These are phyloP conservation scores for Drosophila dives DNA, from an alignment of 2,888 invertebrate genomes.

Conservation along the genomic window DNA sequence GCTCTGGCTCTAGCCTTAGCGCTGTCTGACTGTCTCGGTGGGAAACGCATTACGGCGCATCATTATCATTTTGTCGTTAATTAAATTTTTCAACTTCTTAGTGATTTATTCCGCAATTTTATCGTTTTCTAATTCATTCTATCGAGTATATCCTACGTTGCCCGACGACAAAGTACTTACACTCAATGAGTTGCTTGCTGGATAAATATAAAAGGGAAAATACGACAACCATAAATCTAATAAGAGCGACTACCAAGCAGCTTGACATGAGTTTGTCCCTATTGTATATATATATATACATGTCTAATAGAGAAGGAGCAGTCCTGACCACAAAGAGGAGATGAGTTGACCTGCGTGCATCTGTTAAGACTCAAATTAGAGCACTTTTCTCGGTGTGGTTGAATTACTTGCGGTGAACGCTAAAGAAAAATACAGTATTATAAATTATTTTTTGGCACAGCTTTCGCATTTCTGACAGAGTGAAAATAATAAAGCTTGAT, in stretches of 20 bases:
- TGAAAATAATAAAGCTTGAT: not conserved
- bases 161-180: slow-evolving; percentile 28
- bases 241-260: slow-evolving; percentile 35
- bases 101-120: slow-evolving; percentile 77
- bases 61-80: slow-evolving; percentile 81
- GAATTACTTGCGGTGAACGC: slow-evolving; percentile 36
- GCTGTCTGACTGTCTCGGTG: slow-evolving; percentile 34
- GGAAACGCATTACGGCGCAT: slow-evolving; percentile 67
- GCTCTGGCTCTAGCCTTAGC: not conserved
- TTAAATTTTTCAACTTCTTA: slow-evolving; percentile 77
- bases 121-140: slow-evolving; percentile 77
- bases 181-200: slow-evolving; percentile 63
- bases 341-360: slow-evolving; percentile 49
- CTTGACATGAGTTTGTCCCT: slow-evolving; percentile 22
- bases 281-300: slow-evolving; percentile 4
- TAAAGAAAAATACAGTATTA: slow-evolving; percentile 1
- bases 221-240: slow-evolving; percentile 51
- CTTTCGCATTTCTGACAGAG: not conserved
- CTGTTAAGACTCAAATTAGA: slow-evolving; percentile 64
- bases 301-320: slow-evolving; percentile 3
- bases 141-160: slow-evolving; percentile 42
- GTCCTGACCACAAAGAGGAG: slow-evolving; percentile 3
- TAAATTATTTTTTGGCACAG: not conserved
- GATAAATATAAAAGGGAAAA: slow-evolving; percentile 62
- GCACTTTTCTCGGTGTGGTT: slow-evolving; percentile 54